Evolutionary conservation across 2,797 vertebrate genomes (phyloP).

Genomic region (Acestrorhynchus altus): DNA sequence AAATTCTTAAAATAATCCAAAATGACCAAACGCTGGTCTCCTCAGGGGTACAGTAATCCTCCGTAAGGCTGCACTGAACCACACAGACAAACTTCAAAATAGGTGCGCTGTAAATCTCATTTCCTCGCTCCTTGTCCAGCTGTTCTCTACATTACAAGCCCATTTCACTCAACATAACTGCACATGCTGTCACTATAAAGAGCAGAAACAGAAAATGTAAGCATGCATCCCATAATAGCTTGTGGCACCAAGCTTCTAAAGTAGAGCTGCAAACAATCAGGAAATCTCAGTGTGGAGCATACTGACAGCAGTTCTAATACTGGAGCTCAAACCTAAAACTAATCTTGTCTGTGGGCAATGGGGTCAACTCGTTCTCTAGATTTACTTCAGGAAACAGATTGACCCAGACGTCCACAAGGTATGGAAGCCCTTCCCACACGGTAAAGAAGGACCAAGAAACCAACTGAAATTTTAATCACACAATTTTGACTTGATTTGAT

Average conservation of each 20-base stretch:
- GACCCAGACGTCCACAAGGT: too few species aligned
- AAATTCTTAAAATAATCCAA: neutral
- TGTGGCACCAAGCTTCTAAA: conserved; percentile 20
- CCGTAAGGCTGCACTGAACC: neutral
- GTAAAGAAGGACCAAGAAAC: too few species aligned
- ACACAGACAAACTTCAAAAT: neutral
- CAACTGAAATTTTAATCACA: too few species aligned
- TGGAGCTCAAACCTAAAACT: neutral
- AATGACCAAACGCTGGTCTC: neutral
- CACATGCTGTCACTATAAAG: neutral
- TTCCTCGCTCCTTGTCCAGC: neutral
- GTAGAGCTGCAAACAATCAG: neutral
- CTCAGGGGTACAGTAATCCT: neutral
- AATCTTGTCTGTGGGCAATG: too few species aligned
- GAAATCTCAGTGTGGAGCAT: neutral
- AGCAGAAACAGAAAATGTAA: neutral
- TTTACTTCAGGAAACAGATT: too few species aligned
- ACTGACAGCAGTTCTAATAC: conserved; percentile 49
- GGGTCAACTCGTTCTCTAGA: too few species aligned
- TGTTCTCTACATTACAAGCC: neutral
- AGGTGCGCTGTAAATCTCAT: neutral
- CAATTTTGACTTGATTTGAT: too few species aligned
- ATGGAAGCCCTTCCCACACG: too few species aligned
- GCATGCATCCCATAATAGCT: neutral
- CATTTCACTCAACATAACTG: conserved; percentile 64